A percentile compares a stretch with the other conserved stretches of the same genome.
Evolutionary conservation across 1,140 invertebrate genomes (phyloP).

Genomic region (Dreissena polymorpha): DNA sequence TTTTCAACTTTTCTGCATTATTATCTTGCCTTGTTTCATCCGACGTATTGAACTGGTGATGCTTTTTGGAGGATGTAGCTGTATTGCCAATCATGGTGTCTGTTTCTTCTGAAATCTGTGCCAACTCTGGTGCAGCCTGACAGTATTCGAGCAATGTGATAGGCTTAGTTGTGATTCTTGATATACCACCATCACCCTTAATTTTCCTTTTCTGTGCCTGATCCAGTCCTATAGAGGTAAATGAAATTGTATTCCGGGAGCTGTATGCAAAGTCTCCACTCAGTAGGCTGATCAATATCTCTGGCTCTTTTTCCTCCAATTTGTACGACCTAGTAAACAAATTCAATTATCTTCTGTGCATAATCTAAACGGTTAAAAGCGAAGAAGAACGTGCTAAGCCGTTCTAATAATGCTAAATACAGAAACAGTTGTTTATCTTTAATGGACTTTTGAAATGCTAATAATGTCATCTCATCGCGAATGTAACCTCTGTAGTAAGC

Average conservation of each 20-base stretch:
- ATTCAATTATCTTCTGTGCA: not conserved
- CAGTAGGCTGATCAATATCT: conserved; percentile 3
- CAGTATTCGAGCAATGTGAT: conserved; percentile 2
- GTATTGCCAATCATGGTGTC: not conserved
- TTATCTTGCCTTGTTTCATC: conserved; percentile 1
- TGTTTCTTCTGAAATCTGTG: not conserved
- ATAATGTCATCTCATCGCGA: no score
- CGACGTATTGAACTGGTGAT: not conserved
- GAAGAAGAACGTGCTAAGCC: not conserved
- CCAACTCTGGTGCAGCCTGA: conserved; percentile 13
- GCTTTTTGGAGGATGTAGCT: not conserved
- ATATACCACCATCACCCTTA: conserved; percentile 8
- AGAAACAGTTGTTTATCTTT: not conserved
- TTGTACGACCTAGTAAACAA: not conserved
- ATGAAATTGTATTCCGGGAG: not conserved
- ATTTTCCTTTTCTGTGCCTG: conserved; percentile 2
- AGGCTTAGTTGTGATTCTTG: conserved; percentile 11
- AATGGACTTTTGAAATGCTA: no score
- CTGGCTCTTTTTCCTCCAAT: not conserved
- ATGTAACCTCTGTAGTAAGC: no score
- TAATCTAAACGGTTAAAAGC: conserved; percentile 11
- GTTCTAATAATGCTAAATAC: conserved; percentile 8
- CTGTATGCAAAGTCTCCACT: not conserved
- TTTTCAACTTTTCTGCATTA: conserved; percentile 13
- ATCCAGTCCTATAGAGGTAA: conserved; percentile 10